These are phyloP conservation scores for Hippolais icterina DNA, from an alignment of 2,113 vertebrate species.

Conservation along the genomic window DNA sequence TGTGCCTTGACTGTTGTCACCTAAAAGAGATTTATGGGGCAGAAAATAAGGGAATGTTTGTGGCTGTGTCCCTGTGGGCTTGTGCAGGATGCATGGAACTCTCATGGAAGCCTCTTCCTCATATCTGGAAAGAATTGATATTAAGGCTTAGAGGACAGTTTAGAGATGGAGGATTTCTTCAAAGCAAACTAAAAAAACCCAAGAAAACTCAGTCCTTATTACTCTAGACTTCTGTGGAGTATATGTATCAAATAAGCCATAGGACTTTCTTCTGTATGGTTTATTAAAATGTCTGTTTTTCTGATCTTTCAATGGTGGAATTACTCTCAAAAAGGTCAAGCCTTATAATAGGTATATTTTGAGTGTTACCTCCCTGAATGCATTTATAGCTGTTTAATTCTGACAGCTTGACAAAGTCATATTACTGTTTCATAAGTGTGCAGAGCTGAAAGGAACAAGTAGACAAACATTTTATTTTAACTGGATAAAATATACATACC, in stretches of 20 bases:
- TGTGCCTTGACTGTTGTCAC: background rate
- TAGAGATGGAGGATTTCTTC: background rate
- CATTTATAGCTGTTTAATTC: background rate
- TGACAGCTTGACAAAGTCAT: background rate
- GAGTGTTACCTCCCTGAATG: background rate
- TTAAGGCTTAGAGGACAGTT: background rate
- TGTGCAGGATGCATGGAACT: background rate
- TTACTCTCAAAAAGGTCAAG: background rate
- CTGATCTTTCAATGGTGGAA: background rate
- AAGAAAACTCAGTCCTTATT: background rate
- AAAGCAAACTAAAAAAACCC: background rate
- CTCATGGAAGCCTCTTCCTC: background rate
- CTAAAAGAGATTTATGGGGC: background rate
- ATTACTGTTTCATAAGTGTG: background rate
- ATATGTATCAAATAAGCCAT: background rate
- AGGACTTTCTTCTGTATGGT: background rate
- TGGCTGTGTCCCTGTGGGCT: background rate
- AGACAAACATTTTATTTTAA: background rate
- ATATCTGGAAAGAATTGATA: background rate
- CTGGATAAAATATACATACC: background rate
- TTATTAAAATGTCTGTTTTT: background rate
- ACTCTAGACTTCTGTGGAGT: background rate
- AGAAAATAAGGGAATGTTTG: background rate
- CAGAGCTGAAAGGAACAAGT: background rate
- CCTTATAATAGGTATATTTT: background rate